Conservation (phyloP, 2,797 vertebrate genomes). For the Discoglossus pictus region DNA sequence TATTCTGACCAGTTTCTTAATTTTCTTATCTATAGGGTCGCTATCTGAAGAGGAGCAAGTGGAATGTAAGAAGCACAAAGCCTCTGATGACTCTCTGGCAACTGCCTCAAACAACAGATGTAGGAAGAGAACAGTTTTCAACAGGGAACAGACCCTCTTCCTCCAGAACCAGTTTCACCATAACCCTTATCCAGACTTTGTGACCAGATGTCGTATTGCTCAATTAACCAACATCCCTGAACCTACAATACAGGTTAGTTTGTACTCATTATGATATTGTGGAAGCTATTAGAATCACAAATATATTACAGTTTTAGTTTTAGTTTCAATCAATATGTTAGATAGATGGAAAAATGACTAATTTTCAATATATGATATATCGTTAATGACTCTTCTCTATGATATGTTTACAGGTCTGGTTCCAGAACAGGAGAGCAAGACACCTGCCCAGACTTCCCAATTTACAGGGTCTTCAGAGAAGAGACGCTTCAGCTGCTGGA, state of each 20-base stretch:
- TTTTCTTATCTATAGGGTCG: background rate
- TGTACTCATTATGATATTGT: background rate
- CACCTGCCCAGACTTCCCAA: background rate
- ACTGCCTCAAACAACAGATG: background rate
- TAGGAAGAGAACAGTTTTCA: constrained; percentile 2
- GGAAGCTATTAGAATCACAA: too few relatives aligned
- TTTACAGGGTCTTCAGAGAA: background rate
- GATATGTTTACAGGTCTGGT: constrained; percentile 20
- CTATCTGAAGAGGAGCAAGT: background rate
- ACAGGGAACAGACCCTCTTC: constrained; percentile 2
- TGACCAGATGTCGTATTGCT: constrained; percentile 6
- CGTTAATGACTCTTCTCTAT: too few relatives aligned
- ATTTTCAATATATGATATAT: too few relatives aligned
- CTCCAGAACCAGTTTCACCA: constrained; percentile 6
- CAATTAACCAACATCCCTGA: background rate
- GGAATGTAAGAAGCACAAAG: background rate
- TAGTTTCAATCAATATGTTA: too few relatives aligned
- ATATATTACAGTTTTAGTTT: too few relatives aligned
- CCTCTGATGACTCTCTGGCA: background rate
- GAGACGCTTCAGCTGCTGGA: too few relatives aligned
- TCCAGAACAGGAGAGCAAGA: constrained; percentile 21
- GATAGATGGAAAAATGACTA: too few relatives aligned
- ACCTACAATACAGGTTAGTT: constrained; percentile 3
- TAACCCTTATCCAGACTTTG: constrained; percentile 16
- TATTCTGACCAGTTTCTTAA: too few relatives aligned